phyloP scores from a whole-genome alignment of 64 coral and sea anemone genomes.

The Acropora tenuis region DNA sequence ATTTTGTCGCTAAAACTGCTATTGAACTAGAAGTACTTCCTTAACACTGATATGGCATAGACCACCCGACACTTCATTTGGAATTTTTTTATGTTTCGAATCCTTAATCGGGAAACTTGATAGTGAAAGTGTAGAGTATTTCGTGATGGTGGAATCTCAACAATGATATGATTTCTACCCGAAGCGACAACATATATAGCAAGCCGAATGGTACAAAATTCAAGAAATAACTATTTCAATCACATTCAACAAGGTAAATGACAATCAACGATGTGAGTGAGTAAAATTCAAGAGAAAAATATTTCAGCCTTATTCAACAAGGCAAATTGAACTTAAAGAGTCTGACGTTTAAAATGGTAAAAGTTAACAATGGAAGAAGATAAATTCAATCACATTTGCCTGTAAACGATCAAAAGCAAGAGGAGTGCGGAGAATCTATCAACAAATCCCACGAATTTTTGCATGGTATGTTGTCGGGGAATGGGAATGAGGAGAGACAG shows the following conservation, averaged over 20 bases:
- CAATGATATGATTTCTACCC: too few species aligned
- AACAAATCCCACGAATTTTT: conserved; percentile 18
- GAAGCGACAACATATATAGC: too few species aligned
- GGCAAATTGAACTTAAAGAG: conserved; percentile 20
- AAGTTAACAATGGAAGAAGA: not conserved
- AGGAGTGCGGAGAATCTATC: conserved; percentile 28
- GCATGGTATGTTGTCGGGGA: conserved; percentile 13
- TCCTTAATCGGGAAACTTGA: too few species aligned
- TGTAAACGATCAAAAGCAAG: conserved; percentile 17
- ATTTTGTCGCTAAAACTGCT: too few species aligned
- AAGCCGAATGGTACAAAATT: not conserved
- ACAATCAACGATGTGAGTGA: conserved; percentile 24
- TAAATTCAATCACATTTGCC: conserved; percentile 4
- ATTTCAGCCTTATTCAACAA: conserved; percentile 36
- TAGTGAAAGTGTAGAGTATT: too few species aligned
- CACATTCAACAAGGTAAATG: conserved; percentile 24
- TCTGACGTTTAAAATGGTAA: conserved; percentile 17
- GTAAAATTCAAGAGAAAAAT: conserved; percentile 34
- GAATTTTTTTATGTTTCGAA: too few species aligned
- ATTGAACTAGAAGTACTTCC: too few species aligned
- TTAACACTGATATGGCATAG: too few species aligned
- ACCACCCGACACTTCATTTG: too few species aligned
- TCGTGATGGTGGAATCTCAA: too few species aligned
- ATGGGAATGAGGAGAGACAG: conserved; percentile 4
- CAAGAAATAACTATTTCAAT: conserved; percentile 13